Evolutionary conservation across 2,797 vertebrate genomes (phyloP), one percentile per base, ranked within the genome.

Genomic region (Lithobates pipiens): DNA sequence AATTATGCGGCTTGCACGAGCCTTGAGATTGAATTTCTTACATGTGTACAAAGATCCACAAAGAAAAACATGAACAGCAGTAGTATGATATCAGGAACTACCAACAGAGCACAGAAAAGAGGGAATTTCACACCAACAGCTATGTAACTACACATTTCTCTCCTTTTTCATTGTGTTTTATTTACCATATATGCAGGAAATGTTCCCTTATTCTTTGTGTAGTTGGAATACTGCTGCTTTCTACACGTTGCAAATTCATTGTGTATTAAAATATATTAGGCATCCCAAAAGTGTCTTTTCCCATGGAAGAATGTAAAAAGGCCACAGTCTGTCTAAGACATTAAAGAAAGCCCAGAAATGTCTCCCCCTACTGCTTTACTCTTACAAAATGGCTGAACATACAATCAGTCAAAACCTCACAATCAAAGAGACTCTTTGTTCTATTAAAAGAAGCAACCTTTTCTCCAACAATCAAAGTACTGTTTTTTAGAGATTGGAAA

Each of bases 401-500:
- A 87, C 74, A 83, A 78, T 80, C 18, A 86, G 82, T 57, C 72
- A 23, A 85, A 86, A 32, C 15, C 68, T 10, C 57, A 0, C 2
- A 63, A 89, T 86, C 34, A 89, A 69, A 91, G 88, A 70, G 23
- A 10, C 11, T 65, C 34, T 81, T 81, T 65, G 11, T 71, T 34
- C 74, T 77, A 75, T 23, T 91, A 90, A 88, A 88, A 85, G 76
- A 50, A 85, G 85, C 54, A 87, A 73, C 36, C 25, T 89, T 88
- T 70, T 50, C 80, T 84, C 0, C 0, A 77, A 84, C 34, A 63
- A 85, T 82, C 68, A 83, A 85, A 89, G 86, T 25, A 88, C 68
- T 84, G 89, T 85, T 88, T 88, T 88, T 88, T 88, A 77, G 77
- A 68, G 21, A 46, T 83, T 57, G 46, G 68, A 57, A 74, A 84